Conservation (phyloP, 2,797 vertebrate species). For the Sphenopsis melanotis region DNA sequence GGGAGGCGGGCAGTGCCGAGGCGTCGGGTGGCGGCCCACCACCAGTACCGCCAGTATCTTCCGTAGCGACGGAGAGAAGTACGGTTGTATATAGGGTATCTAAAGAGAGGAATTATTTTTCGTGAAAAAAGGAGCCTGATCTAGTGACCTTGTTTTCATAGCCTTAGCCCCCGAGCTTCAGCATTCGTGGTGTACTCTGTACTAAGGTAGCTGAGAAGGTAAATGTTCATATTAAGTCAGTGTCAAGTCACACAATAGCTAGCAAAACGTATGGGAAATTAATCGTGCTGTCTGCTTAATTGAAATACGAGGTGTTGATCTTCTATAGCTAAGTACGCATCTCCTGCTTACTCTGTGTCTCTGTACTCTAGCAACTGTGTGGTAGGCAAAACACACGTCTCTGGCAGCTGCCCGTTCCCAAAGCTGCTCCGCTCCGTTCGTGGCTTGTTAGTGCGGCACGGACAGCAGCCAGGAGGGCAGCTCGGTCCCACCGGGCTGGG, state of each 20-base stretch:
- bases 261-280: constrained; percentile 27
- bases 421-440: accelerated
- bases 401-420: background rate
- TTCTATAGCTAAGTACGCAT: background rate
- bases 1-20: background rate
- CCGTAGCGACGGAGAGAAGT: background rate
- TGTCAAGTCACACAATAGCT: constrained; percentile 43
- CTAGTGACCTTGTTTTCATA: constrained; percentile 7
- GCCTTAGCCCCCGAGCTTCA: constrained; percentile 14
- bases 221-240: constrained; percentile 37
- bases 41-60: background rate
- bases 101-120: constrained; percentile 50
- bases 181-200: constrained; percentile 34
- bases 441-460: background rate
- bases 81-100: background rate
- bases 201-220: constrained; percentile 11
- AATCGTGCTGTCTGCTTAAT: constrained; percentile 35
- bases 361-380: background rate
- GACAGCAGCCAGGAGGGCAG: accelerated
- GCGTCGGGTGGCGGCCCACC: background rate
- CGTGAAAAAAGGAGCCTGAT: background rate
- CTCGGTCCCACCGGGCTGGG: accelerated
- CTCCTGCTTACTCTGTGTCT: background rate
- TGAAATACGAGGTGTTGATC: background rate
- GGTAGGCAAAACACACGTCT: accelerated